A percentile compares a stretch with the other conserved stretches of the same genome.
These are phyloP conservation scores for Argyra leucocephala DNA, from an alignment of 2,888 invertebrate genomes.

Conservation along the genomic window DNA sequence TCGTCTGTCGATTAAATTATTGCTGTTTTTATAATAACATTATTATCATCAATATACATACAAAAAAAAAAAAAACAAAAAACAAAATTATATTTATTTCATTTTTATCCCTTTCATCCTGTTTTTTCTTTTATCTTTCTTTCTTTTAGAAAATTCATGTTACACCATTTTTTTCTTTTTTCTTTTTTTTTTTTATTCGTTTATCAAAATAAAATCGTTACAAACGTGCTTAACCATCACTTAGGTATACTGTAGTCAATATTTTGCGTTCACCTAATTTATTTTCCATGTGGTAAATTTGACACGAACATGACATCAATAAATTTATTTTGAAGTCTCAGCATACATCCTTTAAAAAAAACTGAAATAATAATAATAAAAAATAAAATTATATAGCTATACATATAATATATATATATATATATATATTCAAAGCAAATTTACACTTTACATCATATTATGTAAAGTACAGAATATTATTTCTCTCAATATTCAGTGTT, in stretches of 20 bases:
- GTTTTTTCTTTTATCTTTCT: neutral
- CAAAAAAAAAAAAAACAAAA: neutral
- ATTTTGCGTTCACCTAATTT: slow-evolving; percentile 7
- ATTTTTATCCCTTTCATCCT: too few species aligned
- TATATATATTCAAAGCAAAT: too few species aligned
- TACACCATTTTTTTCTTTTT: neutral
- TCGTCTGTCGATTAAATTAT: neutral
- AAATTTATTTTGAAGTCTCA: slow-evolving; percentile 6
- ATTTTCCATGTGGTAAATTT: slow-evolving; percentile 8
- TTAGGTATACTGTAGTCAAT: neutral
- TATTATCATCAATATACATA: neutral
- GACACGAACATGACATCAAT: slow-evolving; percentile 10
- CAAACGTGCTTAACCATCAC: slow-evolving; percentile 6
- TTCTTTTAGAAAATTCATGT: neutral
- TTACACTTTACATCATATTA: too few species aligned
- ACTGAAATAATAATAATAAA: too few species aligned
- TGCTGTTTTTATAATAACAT: neutral
- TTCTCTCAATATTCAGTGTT: too few species aligned
- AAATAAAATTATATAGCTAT: too few species aligned
- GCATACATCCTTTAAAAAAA: too few species aligned
- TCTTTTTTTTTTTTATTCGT: neutral
- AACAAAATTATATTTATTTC: too few species aligned
- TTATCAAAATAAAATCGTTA: neutral
- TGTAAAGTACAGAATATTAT: too few species aligned
- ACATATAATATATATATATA: too few species aligned